Evolutionary conservation across 2,113 vertebrate species (phyloP).

Genomic region (Amphiprion ocellaris): DNA sequence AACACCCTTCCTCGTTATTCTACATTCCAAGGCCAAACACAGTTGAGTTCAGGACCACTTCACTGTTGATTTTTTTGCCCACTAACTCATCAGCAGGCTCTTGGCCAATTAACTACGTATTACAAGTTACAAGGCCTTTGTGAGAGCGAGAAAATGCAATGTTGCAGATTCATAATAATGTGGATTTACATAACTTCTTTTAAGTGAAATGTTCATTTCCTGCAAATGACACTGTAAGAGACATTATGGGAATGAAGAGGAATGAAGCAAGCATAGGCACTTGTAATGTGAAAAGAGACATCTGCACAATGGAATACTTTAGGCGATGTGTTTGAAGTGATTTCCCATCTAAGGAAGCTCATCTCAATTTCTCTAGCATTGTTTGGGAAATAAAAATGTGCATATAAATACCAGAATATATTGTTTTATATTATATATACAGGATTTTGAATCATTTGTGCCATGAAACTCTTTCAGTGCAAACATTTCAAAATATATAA

Average conservation of each 20-base stretch:
- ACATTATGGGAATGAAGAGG: background rate
- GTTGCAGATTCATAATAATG: background rate
- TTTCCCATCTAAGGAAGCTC: background rate
- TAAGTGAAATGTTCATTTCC: background rate
- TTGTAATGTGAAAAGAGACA: slow-evolving; percentile 22
- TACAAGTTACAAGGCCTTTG: background rate
- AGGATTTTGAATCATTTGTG: slow-evolving; percentile 18
- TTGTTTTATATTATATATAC: background rate
- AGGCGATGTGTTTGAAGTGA: slow-evolving; percentile 15
- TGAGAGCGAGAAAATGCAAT: background rate
- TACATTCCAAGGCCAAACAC: slow-evolving; percentile 4
- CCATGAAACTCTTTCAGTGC: background rate
- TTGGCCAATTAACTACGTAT: background rate
- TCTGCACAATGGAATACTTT: slow-evolving; percentile 11
- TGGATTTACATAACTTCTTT: background rate
- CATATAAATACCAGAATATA: slow-evolving; percentile 5
- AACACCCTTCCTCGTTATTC: slow-evolving; percentile 20
- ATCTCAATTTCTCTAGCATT: slow-evolving; percentile 6
- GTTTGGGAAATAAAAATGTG: slow-evolving; percentile 20
- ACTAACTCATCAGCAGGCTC: background rate
- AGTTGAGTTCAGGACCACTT: background rate
- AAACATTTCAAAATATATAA: background rate
- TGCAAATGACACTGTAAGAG: background rate
- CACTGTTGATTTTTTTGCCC: background rate
- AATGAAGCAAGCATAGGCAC: slow-evolving; percentile 11